Conservation (phyloP, 2,888 invertebrate species). For the Tigriopus californicus region DNA sequence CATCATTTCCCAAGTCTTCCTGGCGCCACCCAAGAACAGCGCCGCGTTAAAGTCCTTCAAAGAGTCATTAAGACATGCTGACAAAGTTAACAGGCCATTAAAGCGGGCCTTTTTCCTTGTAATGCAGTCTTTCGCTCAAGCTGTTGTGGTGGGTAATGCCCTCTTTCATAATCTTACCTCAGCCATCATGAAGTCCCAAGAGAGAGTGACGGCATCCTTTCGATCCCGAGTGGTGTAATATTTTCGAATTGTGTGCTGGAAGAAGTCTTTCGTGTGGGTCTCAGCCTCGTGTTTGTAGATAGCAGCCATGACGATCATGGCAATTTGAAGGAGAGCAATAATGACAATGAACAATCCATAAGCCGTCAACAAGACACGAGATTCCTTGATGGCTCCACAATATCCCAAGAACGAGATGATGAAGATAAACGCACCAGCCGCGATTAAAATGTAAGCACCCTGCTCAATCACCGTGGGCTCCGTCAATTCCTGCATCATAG, state of each 20-base stretch:
- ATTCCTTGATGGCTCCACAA: constrained; percentile 41
- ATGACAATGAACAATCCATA: constrained; percentile 45
- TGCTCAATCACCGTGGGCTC: constrained; percentile 43
- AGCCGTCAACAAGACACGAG: constrained; percentile 11
- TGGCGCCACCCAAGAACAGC: too few relatives aligned
- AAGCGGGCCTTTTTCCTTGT: neutral
- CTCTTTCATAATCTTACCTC: constrained; percentile 27
- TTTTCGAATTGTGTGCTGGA: constrained; percentile 38
- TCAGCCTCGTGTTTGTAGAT: constrained; percentile 43
- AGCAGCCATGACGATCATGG: constrained; percentile 43
- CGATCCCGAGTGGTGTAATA: constrained; percentile 38
- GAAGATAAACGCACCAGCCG: constrained; percentile 47
- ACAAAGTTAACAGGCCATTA: constrained; percentile 37
- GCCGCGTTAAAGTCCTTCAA: too few relatives aligned
- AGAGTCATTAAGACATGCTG: constrained; percentile 39
- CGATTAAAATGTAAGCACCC: constrained; percentile 46
- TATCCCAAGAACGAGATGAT: constrained; percentile 50
- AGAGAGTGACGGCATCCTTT: constrained; percentile 42
- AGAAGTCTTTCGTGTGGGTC: constrained; percentile 37
- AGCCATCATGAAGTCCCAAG: constrained; percentile 47
- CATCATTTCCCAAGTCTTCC: too few relatives aligned
- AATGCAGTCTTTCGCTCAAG: neutral
- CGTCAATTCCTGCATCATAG: constrained; percentile 33
- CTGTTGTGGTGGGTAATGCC: neutral
- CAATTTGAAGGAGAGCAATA: constrained; percentile 43